These are phyloP conservation scores for Neotoxoptera formosana DNA, from an alignment of 1,140 invertebrate genomes.

Conservation along the genomic window DNA sequence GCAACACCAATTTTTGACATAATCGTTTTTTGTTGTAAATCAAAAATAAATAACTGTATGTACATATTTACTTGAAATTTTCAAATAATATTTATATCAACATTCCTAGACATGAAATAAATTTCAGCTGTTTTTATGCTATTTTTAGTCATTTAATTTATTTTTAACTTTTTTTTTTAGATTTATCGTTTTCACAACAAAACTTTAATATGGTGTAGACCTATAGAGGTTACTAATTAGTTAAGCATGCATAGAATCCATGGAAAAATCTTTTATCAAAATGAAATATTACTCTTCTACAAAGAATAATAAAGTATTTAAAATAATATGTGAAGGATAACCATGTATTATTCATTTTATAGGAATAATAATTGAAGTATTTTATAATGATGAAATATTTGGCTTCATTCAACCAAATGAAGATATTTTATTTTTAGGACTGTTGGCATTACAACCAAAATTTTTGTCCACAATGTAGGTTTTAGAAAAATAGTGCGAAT, in stretches of 20 bases:
- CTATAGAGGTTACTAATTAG: not conserved
- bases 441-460: slow-evolving; percentile 31
- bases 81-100: not conserved
- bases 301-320: not conserved
- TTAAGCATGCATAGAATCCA: not conserved
- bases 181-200: not conserved
- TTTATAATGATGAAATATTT: slow-evolving; percentile 26
- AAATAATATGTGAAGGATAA: not conserved
- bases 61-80: not conserved
- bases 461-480: not conserved
- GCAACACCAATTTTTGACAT: not conserved
- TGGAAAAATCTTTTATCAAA: not conserved
- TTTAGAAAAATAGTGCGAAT: slow-evolving; percentile 22
- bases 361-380: not conserved
- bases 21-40: not conserved
- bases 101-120: too few relatives aligned
- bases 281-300: not conserved
- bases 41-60: not conserved
- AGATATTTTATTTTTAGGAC: slow-evolving; percentile 43
- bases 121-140: too few relatives aligned
- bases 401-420: not conserved
- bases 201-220: not conserved
- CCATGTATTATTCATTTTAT: not conserved
- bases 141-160: not conserved
- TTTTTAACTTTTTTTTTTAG: not conserved